Conservation (phyloP, 2,888 invertebrate genomes). For the Phania funesta region DNA sequence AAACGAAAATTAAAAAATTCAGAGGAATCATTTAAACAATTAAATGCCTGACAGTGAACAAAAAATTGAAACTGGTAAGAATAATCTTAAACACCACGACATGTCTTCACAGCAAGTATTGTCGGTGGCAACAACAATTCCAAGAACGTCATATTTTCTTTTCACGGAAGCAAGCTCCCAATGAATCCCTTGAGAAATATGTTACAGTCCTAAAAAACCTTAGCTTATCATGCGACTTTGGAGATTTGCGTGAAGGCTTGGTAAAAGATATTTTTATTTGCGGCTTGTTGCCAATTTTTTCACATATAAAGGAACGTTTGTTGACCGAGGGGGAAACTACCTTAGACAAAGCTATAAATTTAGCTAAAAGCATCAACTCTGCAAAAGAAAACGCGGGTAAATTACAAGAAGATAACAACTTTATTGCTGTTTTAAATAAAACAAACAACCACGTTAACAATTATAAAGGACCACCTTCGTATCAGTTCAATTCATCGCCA, state of each 20-base stretch:
- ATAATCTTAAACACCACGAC: not conserved
- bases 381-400: constrained; percentile 17
- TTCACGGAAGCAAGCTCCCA: constrained; percentile 18
- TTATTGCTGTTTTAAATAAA: constrained; percentile 22
- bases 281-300: not conserved
- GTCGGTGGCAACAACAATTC: not conserved
- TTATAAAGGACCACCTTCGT: not conserved
- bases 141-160: constrained; percentile 49
- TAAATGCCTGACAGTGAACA: not conserved
- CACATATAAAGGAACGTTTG: constrained; percentile 4
- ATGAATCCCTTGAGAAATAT: constrained; percentile 24
- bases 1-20: not conserved
- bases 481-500: not conserved
- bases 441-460: not conserved
- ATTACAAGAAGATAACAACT: constrained; percentile 10
- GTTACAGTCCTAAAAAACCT: constrained; percentile 9
- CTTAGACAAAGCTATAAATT: not conserved
- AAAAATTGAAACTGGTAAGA: not conserved
- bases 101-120: not conserved
- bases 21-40: not conserved
- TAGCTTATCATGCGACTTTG: not conserved
- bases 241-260: too few relatives aligned
- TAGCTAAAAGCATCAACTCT: constrained; percentile 1
- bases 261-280: not conserved
- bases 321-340: not conserved